These are phyloP conservation scores for Enteromius thamalakanensis DNA, from an alignment of 2,797 vertebrate species.

Conservation along the genomic window DNA sequence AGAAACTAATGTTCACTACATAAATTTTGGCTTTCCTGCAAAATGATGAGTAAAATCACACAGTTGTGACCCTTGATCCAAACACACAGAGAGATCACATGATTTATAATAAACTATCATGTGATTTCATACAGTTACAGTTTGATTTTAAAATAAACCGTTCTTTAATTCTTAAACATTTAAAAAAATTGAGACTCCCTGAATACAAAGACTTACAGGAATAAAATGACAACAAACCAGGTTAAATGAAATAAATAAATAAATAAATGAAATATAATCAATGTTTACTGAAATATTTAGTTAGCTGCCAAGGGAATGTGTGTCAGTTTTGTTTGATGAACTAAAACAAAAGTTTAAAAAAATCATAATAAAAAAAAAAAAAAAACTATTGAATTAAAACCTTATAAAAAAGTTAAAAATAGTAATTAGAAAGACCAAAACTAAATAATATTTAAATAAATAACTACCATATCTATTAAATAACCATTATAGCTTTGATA, in stretches of 20 bases:
- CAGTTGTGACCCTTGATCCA: background rate
- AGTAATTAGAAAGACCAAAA: background rate
- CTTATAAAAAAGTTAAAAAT: background rate
- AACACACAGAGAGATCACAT: background rate
- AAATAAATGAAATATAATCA: background rate
- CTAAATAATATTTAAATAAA: background rate
- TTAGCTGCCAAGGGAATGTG: background rate
- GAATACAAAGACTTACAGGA: background rate
- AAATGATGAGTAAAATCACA: background rate
- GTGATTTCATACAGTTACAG: background rate
- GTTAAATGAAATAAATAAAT: background rate
- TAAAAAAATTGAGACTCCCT: background rate
- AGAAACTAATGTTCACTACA: background rate
- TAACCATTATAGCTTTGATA: background rate
- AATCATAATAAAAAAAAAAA: too few species aligned
- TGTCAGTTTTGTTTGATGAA: background rate
- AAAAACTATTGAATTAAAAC: too few species aligned
- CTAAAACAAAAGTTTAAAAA: background rate
- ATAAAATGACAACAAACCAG: background rate
- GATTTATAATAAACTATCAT: background rate
- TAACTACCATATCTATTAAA: background rate
- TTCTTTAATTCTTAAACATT: background rate
- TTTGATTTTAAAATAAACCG: background rate
- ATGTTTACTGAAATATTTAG: background rate
- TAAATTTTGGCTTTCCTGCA: background rate